Base-by-base conservation (phyloP, 2,888 invertebrate genomes). In the Dryobotodes eremita region DNA sequence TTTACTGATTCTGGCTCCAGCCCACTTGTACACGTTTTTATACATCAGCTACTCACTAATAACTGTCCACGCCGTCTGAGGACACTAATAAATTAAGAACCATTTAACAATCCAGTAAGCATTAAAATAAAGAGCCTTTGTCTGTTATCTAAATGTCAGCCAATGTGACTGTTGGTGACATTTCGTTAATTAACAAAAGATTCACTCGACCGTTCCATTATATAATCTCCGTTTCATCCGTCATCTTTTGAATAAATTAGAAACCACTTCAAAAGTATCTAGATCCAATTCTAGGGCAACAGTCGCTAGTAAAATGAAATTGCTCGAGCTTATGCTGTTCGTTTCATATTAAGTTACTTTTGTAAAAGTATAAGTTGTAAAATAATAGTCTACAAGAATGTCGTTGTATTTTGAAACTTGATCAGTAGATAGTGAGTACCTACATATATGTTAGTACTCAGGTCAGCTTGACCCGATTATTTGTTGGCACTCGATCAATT, bases 401-500 rank as follows among this genome's bases (percentile, higher is more conserved):
- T 69, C 75, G 83, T 76, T 88, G 83, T 91, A 88, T 90, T 89
- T 87, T 89, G 79, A 86, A 78, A 82, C 80, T 86, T 87, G 85
- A 88, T 90, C 85, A 85, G 83, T 90, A 88, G 84, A 86, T 77
- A 85, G 79, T 82, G 66, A 75, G 64, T 73, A 73, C 61, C n/a
- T 81, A 23, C 2, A 53, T 53, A 80, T 82, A 84, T 84, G 84
- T 89, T 87, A 87, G 89, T 87, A 79, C 87, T 88, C 89, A 86
- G 87, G 91, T 89, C 90, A 84, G 90, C 86, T 87, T 87, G 90
- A 89, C 90, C 92, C 91, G 91, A 91, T 92, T 92, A 91, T 92
- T 89, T 87, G 89, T 92, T 92, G 93, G 93, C 92, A 89, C 92
- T 92, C 90, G 91, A 92, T 93, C 93, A 93, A 93, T 92, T 86